These are phyloP conservation scores for Whitmania pigra DNA, from an alignment of 1,140 invertebrate species.

Conservation along the genomic window DNA sequence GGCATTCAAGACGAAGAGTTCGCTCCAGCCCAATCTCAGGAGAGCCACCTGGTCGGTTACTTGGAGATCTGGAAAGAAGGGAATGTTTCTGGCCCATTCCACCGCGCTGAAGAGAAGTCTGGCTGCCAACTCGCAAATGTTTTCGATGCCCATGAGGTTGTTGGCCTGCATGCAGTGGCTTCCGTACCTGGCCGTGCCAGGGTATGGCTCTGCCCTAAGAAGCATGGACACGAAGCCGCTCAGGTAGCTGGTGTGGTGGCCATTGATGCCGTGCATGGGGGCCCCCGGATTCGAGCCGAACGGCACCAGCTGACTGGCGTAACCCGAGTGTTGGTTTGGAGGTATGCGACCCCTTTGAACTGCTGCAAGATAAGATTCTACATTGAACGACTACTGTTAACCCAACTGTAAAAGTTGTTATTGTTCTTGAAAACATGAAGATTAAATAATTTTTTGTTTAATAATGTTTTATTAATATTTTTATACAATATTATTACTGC, in stretches of 20 bases:
- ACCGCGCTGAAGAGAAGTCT: constrained; percentile 86
- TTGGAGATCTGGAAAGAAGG: constrained; percentile 83
- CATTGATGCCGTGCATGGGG: constrained; percentile 18
- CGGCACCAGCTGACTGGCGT: constrained; percentile 41
- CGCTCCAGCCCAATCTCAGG: constrained; percentile 86
- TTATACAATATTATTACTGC: background rate
- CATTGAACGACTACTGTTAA: background rate
- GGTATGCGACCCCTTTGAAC: constrained; percentile 91
- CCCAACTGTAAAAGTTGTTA: background rate
- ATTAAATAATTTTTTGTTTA: background rate
- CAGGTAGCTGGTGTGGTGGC: constrained; percentile 65
- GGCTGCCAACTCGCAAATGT: constrained; percentile 91
- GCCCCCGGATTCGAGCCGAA: constrained; percentile 25
- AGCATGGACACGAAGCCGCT: constrained; percentile 88
- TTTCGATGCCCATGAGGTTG: constrained; percentile 52
- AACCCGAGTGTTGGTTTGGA: constrained; percentile 54
- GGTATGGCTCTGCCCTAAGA: constrained; percentile 86
- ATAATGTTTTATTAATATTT: background rate
- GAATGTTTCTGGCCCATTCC: constrained; percentile 93
- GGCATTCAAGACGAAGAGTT: constrained; percentile 91
- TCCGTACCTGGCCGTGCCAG: constrained; percentile 71
- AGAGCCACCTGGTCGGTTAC: constrained; percentile 71
- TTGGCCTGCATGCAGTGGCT: constrained; percentile 68
- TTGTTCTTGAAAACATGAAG: background rate
- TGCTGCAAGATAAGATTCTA: constrained; percentile 49